Conservation (phyloP, 2,113 vertebrate genomes). For the Rostratula benghalensis region DNA sequence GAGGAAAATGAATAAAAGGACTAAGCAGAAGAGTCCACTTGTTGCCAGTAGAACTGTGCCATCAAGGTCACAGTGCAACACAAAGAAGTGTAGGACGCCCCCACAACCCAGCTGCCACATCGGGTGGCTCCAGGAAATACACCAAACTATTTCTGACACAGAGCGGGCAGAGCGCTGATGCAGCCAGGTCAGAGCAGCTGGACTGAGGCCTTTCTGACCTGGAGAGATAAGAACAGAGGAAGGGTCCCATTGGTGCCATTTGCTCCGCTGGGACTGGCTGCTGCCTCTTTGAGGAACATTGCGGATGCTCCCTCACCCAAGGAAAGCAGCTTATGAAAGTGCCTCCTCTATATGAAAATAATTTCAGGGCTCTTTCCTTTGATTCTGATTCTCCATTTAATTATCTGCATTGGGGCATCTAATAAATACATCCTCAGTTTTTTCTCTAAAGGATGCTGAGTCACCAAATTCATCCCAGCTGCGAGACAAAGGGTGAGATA, state of each 20-base stretch:
- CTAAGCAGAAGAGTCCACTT: neutral
- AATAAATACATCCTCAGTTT: neutral
- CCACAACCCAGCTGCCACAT: neutral
- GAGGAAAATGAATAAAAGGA: neutral
- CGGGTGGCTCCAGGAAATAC: neutral
- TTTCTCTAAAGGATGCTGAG: neutral
- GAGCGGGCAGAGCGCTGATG: rapidly evolving
- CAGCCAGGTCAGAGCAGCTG: neutral
- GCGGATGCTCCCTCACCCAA: neutral
- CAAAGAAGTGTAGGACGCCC: neutral
- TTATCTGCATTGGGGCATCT: neutral
- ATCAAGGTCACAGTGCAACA: neutral
- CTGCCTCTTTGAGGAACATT: neutral
- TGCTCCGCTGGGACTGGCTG: neutral
- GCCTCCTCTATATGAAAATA: neutral
- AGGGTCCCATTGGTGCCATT: neutral
- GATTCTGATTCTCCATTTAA: neutral
- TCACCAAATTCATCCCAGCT: neutral
- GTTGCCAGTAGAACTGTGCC: neutral
- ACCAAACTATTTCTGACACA: neutral
- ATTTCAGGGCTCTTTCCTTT: neutral
- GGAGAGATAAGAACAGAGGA: neutral
- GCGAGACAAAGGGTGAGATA: neutral
- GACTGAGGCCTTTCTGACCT: neutral
- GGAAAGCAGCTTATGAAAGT: neutral